phyloP scores from a whole-genome alignment of 1,140 invertebrate species.

The Hylyphantes graminicola region DNA sequence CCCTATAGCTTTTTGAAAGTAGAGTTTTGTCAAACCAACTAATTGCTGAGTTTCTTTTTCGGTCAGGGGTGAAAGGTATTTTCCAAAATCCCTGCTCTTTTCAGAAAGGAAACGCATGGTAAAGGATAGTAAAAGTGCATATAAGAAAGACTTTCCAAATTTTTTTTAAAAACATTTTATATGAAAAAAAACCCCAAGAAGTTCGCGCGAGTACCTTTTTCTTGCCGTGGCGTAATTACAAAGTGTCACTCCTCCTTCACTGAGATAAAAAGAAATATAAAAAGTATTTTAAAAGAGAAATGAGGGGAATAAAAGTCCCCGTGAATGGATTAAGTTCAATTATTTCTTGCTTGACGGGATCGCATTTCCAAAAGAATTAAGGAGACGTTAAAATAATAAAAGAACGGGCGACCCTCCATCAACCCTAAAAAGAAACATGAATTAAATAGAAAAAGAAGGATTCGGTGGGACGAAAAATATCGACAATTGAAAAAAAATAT shows the following conservation, averaged over 20 bases:
- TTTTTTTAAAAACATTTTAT: not conserved
- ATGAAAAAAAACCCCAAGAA: not conserved
- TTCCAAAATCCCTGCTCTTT: conserved; percentile 3
- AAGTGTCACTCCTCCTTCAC: conserved; percentile 29
- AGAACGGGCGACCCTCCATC: not conserved
- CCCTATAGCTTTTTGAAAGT: no score
- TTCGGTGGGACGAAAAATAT: not conserved
- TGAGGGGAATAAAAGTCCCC: conserved; percentile 2
- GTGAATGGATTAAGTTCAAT: conserved; percentile 46
- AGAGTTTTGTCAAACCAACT: no score
- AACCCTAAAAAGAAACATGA: not conserved
- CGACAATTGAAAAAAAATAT: conserved; percentile 13
- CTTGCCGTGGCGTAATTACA: conserved; percentile 22
- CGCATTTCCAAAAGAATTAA: conserved; percentile 42
- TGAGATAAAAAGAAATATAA: not conserved
- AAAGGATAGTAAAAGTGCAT: not conserved
- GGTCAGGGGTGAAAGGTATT: not conserved
- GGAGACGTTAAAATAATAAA: conserved; percentile 1
- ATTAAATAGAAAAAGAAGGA: conserved; percentile 23
- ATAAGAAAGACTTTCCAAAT: not conserved
- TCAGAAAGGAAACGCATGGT: conserved; percentile 4
- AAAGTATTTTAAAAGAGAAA: conserved; percentile 4
- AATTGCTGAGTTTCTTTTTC: no score
- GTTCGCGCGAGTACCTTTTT: not conserved
- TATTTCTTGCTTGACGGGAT: conserved; percentile 42